Evolutionary conservation across 2,113 vertebrate species (phyloP), one percentile per base, ranked within the genome.

Genomic region (Prolemur simus): DNA sequence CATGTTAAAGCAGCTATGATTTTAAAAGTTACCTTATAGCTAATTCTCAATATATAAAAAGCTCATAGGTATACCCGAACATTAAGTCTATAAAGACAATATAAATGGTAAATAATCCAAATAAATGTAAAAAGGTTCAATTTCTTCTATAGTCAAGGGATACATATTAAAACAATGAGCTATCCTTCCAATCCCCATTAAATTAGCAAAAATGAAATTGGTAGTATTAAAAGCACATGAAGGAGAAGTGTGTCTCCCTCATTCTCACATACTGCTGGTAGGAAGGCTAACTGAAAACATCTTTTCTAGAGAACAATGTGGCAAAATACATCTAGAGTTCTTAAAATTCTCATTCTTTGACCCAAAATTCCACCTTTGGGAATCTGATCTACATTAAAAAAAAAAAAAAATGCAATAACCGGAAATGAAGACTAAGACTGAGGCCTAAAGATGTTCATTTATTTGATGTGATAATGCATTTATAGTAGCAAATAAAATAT

Each of bases 11-110:
- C 25, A 85, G 42, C 52, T 0, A 21, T n/a, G 13, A 87, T 20
- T 92, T 83, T 45, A 74, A 76, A 92, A 87, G 45, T 78, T 45
- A 20, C 91, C 47, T 66, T 34, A 45, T 6, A 52, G 58, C 29
- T 94, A 69, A 93, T 91, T 93, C n/a, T 88, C 47, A 96, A 47
- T 34, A 85, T 23, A 56, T 23, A 92, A 82, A 23, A 47, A 34
- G 15, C 9, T 88, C 76, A 88, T 14, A 8, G 21, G 9, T 54
- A 71, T 7, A 82, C 17, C 17, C 52, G 20, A 74, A 47, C 6
- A 54, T 21, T 8, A 42, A 73, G 12, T 45, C 74, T 77, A 52
- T 25, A 90, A 69, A 89, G 27, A 84, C n/a, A 86, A 84, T n/a
- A 45, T 5, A 80, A 96, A 58, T 20, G 49, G 45, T 60, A 88